A percentile compares a stretch with the other conserved stretches of the same genome.
phyloP scores from a whole-genome alignment of 2,113 vertebrate genomes.

The Laticauda colubrina region DNA sequence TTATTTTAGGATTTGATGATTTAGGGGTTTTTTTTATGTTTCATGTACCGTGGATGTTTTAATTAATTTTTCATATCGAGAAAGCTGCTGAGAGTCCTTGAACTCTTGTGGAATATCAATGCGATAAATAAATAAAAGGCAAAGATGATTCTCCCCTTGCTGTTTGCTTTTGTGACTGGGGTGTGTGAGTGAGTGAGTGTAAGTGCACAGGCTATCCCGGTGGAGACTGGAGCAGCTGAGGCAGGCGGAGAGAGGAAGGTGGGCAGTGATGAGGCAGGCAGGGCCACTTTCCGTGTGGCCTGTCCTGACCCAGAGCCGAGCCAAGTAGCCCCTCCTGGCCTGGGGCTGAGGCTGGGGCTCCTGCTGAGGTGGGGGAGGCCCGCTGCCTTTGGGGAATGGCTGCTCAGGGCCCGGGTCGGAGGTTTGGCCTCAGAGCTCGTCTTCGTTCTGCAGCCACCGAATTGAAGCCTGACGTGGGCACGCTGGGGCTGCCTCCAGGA shows the following conservation, averaged over 20 bases:
- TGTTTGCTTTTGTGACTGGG: not conserved
- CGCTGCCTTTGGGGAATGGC: not conserved
- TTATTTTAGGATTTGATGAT: not conserved
- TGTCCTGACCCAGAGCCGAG: not conserved
- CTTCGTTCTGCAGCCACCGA: slow-evolving; percentile 76
- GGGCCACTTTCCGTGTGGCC: not conserved
- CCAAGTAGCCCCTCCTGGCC: not conserved
- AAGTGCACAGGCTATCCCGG: accelerated
- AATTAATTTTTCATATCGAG: not conserved
- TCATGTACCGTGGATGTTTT: not conserved
- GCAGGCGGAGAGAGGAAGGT: not conserved
- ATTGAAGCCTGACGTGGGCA: slow-evolving; percentile 92
- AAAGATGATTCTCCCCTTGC: not conserved
- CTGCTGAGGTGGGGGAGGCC: not conserved
- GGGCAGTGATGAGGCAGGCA: too few species aligned
- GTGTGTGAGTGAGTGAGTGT: not conserved
- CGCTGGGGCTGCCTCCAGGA: slow-evolving; percentile 80
- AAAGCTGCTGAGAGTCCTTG: not conserved
- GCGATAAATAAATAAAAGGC: not conserved
- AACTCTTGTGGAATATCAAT: not conserved
- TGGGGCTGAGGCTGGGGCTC: not conserved
- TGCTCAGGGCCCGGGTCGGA: not conserved
- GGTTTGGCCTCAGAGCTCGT: too few species aligned
- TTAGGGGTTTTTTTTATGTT: not conserved
- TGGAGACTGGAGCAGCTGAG: not conserved